Evolutionary conservation across 2,888 invertebrate genomes (phyloP).

Genomic region (Spilarctia lutea): DNA sequence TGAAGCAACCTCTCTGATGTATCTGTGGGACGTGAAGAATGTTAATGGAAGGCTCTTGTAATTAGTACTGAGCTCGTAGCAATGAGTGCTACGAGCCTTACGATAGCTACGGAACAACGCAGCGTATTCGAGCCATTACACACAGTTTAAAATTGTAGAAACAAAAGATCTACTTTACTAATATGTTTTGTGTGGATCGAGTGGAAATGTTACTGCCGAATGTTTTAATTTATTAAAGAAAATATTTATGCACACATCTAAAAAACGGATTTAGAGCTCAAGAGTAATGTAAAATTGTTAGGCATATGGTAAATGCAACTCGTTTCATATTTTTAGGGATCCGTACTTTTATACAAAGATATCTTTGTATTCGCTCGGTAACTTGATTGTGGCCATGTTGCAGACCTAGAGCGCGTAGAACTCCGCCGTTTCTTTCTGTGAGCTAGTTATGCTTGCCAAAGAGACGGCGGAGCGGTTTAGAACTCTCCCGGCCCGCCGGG

Average conservation of each 20-base stretch:
- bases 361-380: too few species aligned
- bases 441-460: too few species aligned
- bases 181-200: background rate
- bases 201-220: background rate
- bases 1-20: slow-evolving; percentile 3
- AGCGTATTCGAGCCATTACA: slow-evolving; percentile 3
- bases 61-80: slow-evolving; percentile 10
- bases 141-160: background rate
- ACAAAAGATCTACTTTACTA: background rate
- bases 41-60: slow-evolving; percentile 12
- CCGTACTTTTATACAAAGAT: too few species aligned
- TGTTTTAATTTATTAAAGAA: background rate
- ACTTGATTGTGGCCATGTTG: too few species aligned
- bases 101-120: slow-evolving; percentile 2
- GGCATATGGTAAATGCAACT: too few species aligned
- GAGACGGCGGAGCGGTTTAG: too few species aligned
- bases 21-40: slow-evolving; percentile 7
- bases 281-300: background rate
- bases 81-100: background rate
- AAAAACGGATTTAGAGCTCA: background rate
- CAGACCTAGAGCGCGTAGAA: too few species aligned
- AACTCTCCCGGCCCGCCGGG: too few species aligned
- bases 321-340: too few species aligned
- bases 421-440: too few species aligned
- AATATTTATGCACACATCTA: background rate